A percentile compares a stretch with the other conserved stretches of the same genome.
phyloP scores from a whole-genome alignment of 2,888 invertebrate genomes.

The Neoascia interrupta region DNA sequence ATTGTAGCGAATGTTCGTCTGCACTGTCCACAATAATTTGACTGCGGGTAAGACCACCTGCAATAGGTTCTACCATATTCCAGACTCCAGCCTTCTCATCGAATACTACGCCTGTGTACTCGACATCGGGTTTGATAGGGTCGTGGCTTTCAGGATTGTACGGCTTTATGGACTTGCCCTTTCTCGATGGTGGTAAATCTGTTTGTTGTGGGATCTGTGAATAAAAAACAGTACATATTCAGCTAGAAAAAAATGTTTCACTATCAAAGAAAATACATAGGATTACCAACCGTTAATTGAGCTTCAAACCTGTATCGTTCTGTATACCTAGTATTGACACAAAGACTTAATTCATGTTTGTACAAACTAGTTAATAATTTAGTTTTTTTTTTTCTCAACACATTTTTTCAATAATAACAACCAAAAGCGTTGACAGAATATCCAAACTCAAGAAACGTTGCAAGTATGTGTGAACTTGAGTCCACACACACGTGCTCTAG shows the following conservation, averaged over 20 bases:
- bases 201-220: slow-evolving; percentile 7
- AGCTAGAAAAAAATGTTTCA: slow-evolving; percentile 2
- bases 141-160: slow-evolving; percentile 28
- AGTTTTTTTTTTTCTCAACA: too few relatives aligned
- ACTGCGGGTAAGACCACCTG: slow-evolving; percentile 71
- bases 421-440: too few relatives aligned
- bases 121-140: not conserved
- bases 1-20: slow-evolving; percentile 14
- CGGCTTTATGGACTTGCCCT: not conserved
- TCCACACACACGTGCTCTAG: too few relatives aligned
- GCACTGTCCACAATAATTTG: slow-evolving; percentile 82
- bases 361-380: too few relatives aligned
- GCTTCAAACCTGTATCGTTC: too few relatives aligned
- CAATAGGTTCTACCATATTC: slow-evolving; percentile 71
- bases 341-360: too few relatives aligned
- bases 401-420: too few relatives aligned
- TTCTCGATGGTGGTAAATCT: slow-evolving; percentile 2
- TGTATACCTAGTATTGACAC: too few relatives aligned
- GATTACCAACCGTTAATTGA: too few relatives aligned
- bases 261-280: not conserved
- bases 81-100: slow-evolving; percentile 61
- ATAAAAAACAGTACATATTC: not conserved
- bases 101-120: slow-evolving; percentile 37
- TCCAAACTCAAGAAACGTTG: too few relatives aligned
- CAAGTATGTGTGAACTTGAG: too few relatives aligned